phyloP scores from a whole-genome alignment of 2,888 invertebrate genomes.

The Eupithecia subumbrata region DNA sequence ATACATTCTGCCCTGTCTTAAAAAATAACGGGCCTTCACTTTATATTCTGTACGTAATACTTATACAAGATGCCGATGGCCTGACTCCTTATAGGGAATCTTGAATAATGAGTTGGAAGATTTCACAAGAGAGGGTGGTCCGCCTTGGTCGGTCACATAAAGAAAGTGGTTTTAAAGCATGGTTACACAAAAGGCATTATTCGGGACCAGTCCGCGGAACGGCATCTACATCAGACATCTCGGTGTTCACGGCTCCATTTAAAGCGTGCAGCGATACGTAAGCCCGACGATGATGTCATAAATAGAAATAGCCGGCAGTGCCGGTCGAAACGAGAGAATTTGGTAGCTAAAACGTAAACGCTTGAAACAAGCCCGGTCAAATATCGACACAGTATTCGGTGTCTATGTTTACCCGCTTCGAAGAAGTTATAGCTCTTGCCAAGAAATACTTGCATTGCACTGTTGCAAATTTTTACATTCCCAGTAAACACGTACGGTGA shows the following conservation, averaged over 20 bases:
- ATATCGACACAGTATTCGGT: slow-evolving; percentile 16
- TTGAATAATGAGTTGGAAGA: slow-evolving; percentile 76
- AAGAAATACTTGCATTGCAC: slow-evolving; percentile 7
- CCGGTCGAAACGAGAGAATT: slow-evolving; percentile 67
- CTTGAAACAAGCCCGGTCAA: slow-evolving; percentile 54
- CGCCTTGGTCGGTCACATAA: slow-evolving; percentile 64
- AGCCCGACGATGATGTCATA: slow-evolving; percentile 85
- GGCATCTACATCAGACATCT: slow-evolving; percentile 81
- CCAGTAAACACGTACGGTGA: neutral
- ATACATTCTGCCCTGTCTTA: neutral
- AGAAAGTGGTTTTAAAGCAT: slow-evolving; percentile 62
- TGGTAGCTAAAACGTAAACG: slow-evolving; percentile 70
- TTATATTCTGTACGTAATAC: slow-evolving; percentile 67
- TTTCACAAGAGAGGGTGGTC: slow-evolving; percentile 74
- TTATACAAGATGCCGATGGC: slow-evolving; percentile 48
- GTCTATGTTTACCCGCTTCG: slow-evolving; percentile 11
- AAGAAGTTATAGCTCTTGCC: slow-evolving; percentile 13
- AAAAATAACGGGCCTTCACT: slow-evolving; percentile 45
- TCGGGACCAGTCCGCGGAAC: slow-evolving; percentile 81
- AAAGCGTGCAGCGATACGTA: slow-evolving; percentile 85
- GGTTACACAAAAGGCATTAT: slow-evolving; percentile 74
- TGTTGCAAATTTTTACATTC: slow-evolving; percentile 6
- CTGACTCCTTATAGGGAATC: slow-evolving; percentile 78
- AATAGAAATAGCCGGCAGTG: slow-evolving; percentile 83
- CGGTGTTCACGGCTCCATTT: slow-evolving; percentile 79